Evolutionary conservation across 2,888 invertebrate genomes (phyloP).

Genomic region (Fissipunctia ypsillon): DNA sequence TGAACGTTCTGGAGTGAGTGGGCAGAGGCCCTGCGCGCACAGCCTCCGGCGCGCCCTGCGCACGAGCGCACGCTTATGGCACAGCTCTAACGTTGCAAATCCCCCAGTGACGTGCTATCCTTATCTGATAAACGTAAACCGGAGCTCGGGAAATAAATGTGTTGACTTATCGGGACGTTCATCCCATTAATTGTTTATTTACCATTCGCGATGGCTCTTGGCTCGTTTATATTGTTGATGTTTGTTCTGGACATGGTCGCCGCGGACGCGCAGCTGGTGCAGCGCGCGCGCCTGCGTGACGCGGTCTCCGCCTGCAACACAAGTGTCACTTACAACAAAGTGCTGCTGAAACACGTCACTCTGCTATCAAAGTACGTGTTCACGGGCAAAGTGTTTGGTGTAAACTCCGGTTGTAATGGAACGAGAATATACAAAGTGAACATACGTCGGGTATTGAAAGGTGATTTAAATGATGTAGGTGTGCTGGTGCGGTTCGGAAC

Average conservation of each 20-base stretch:
- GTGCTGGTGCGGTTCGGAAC: slow-evolving; percentile 78
- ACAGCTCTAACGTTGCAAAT: slow-evolving; percentile 67
- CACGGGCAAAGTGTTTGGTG: slow-evolving; percentile 83
- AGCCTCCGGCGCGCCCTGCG: slow-evolving; percentile 84
- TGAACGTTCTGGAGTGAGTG: slow-evolving; percentile 88
- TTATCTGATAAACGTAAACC: slow-evolving; percentile 59
- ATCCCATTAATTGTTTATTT: slow-evolving; percentile 62
- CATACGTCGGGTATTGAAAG: slow-evolving; percentile 84
- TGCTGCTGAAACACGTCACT: slow-evolving; percentile 81
- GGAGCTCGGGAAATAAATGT: slow-evolving; percentile 51
- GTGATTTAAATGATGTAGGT: slow-evolving; percentile 84
- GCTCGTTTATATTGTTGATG: slow-evolving; percentile 73
- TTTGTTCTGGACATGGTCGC: slow-evolving; percentile 70
- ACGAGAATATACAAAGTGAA: slow-evolving; percentile 82
- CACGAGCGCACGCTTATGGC: slow-evolving; percentile 84
- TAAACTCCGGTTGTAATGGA: slow-evolving; percentile 73
- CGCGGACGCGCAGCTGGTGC: slow-evolving; percentile 69
- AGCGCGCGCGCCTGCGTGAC: slow-evolving; percentile 57
- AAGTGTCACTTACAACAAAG: slow-evolving; percentile 76
- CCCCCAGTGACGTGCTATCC: slow-evolving; percentile 64
- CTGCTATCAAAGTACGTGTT: slow-evolving; percentile 84
- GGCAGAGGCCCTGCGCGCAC: slow-evolving; percentile 80
- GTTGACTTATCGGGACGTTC: slow-evolving; percentile 55
- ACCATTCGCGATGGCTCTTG: slow-evolving; percentile 72
- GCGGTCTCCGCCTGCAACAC: slow-evolving; percentile 71